A percentile compares a stretch with the other conserved stretches of the same genome.
Conservation (phyloP, 2,888 invertebrate genomes). For the Auanema sp. region DNA sequence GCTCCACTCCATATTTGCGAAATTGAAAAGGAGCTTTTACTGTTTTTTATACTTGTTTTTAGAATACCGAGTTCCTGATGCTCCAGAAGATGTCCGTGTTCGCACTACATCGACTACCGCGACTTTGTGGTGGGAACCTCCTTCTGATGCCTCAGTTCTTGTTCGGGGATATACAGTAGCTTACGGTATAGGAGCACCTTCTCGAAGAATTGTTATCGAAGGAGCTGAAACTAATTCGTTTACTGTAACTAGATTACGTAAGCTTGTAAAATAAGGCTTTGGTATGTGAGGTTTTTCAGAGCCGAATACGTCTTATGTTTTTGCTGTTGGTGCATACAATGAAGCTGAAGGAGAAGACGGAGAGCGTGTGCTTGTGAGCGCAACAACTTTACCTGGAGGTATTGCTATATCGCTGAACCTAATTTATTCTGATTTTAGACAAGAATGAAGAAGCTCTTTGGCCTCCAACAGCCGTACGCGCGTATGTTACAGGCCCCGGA, state of each 20-base stretch:
- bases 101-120: conserved; percentile 48
- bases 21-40: too few species aligned
- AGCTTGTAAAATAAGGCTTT: conserved; percentile 16
- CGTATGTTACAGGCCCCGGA: conserved; percentile 32
- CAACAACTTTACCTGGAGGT: conserved; percentile 31
- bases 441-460: conserved; percentile 29
- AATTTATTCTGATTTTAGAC: too few species aligned
- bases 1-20: too few species aligned
- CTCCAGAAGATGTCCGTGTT: conserved; percentile 56
- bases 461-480: conserved; percentile 49
- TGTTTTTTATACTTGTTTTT: conserved; percentile 12
- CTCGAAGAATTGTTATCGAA: conserved; percentile 55
- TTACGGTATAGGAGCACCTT: conserved; percentile 58
- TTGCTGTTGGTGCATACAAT: conserved; percentile 61
- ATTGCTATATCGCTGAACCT: too few species aligned
- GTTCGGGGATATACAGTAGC: conserved; percentile 62
- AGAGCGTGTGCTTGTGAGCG: conserved; percentile 45
- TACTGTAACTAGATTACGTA: conserved; percentile 51
- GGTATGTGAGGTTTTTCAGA: conserved; percentile 22
- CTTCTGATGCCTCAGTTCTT: conserved; percentile 48
- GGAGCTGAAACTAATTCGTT: conserved; percentile 56
- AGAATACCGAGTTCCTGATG: conserved; percentile 59
- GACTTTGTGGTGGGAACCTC: conserved; percentile 62
- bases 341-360: conserved; percentile 62
- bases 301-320: conserved; percentile 56